phyloP scores from a whole-genome alignment of 1,140 invertebrate species.

The Stegodyphus dumicola region DNA sequence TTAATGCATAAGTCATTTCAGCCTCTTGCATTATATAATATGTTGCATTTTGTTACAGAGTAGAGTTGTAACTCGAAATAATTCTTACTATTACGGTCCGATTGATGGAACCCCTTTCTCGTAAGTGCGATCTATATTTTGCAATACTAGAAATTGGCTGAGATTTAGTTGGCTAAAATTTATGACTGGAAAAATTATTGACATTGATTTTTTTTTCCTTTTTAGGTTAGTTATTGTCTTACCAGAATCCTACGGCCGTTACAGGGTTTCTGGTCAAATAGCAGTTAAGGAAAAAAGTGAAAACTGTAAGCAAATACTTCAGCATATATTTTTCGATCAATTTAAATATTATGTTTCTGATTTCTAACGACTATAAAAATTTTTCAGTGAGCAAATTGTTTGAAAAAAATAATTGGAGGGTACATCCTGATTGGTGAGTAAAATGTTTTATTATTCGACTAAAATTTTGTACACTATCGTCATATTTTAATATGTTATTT shows the following conservation, averaged over 20 bases:
- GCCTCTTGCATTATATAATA: too few relatives aligned
- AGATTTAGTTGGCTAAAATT: background rate
- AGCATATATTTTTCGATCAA: background rate
- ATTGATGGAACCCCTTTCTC: conserved; percentile 91
- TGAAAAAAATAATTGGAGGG: conserved; percentile 87
- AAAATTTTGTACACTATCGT: too few relatives aligned
- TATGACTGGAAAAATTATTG: background rate
- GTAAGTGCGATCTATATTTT: conserved; percentile 62
- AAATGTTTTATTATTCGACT: background rate
- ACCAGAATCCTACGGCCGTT: conserved; percentile 89
- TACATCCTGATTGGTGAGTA: conserved; percentile 90
- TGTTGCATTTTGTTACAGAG: conserved; percentile 73
- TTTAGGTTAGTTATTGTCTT: conserved; percentile 80
- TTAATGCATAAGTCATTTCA: too few relatives aligned
- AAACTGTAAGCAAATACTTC: conserved; percentile 58
- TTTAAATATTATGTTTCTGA: background rate
- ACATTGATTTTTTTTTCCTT: background rate
- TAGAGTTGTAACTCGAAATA: conserved; percentile 81
- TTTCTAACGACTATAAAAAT: background rate
- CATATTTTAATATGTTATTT: too few relatives aligned
- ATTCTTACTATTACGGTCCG: conserved; percentile 88
- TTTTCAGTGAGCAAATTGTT: conserved; percentile 71
- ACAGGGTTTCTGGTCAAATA: conserved; percentile 84
- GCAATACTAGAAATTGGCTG: background rate
- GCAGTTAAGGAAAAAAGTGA: conserved; percentile 70